Evolutionary conservation across 2,888 invertebrate species (phyloP).

Genomic region (Spilosoma lubricipeda): DNA sequence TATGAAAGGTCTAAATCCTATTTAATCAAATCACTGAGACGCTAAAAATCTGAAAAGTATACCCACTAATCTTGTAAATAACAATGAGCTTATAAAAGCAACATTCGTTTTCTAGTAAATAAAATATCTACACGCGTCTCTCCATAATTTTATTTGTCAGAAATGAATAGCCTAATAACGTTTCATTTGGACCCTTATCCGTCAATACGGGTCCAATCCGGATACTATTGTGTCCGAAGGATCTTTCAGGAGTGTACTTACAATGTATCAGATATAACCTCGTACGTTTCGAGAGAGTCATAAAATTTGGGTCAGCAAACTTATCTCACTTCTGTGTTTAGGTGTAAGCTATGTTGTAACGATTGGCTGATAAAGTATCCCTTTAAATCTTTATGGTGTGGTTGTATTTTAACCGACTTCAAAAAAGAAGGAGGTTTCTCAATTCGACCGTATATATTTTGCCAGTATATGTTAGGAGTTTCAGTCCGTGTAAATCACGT

Average conservation of each 20-base stretch:
- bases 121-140: conserved; percentile 6
- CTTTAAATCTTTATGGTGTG: conserved; percentile 9
- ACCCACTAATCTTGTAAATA: neutral
- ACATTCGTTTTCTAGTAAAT: conserved; percentile 6
- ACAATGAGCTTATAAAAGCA: neutral
- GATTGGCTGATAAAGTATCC: conserved; percentile 4
- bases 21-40: neutral
- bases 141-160: conserved; percentile 34
- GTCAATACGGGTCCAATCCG: conserved; percentile 47
- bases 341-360: neutral
- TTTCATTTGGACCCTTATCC: conserved; percentile 37
- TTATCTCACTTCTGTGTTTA: conserved; percentile 16
- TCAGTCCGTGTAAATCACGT: neutral
- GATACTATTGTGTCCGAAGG: conserved; percentile 39
- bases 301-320: conserved; percentile 18
- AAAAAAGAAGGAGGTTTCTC: too few species aligned
- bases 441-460: too few species aligned
- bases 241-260: neutral
- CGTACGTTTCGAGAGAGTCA: conserved; percentile 13
- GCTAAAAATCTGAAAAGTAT: neutral
- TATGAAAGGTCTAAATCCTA: neutral
- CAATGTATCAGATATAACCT: conserved; percentile 21
- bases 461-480: neutral
- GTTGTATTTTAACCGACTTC: conserved; percentile 1
- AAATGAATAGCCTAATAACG: conserved; percentile 43